These are phyloP conservation scores for Eurytoma adleriae DNA, from an alignment of 2,888 invertebrate species.

Conservation along the genomic window DNA sequence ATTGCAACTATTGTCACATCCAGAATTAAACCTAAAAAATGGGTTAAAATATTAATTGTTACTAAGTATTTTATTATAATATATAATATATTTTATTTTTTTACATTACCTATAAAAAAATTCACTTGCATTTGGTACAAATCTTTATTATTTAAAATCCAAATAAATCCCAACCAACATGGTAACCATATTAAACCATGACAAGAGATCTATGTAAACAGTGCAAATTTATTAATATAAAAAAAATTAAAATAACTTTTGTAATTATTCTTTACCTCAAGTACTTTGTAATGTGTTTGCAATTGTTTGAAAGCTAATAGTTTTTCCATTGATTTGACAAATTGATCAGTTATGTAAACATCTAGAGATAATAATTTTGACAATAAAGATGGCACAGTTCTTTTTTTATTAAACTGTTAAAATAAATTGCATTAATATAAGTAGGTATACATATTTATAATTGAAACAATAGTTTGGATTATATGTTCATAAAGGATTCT, in stretches of 20 bases:
- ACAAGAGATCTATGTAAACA: conserved; percentile 83
- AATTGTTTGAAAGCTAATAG: conserved; percentile 69
- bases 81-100: conserved; percentile 56
- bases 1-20: conserved; percentile 88
- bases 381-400: conserved; percentile 68
- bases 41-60: neutral
- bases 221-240: neutral
- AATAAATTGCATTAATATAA: neutral
- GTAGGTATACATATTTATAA: conserved; percentile 5
- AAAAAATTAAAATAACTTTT: conserved; percentile 10
- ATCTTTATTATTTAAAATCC: conserved; percentile 83
- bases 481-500: conserved; percentile 17
- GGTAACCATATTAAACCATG: conserved; percentile 93
- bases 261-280: conserved; percentile 75
- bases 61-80: neutral
- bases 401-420: conserved; percentile 61
- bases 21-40: conserved; percentile 84
- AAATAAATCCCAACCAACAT: conserved; percentile 86
- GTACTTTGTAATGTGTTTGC: conserved; percentile 76
- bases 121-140: conserved; percentile 91
- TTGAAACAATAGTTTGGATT: neutral
- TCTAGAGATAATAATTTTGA: conserved; percentile 71
- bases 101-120: conserved; percentile 88
- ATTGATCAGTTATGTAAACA: conserved; percentile 71
- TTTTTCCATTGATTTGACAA: conserved; percentile 70